A percentile compares a stretch with the other conserved stretches of the same genome.
Evolutionary conservation across 2,113 vertebrate species (phyloP).

Genomic region (Piliocolobus tephrosceles): DNA sequence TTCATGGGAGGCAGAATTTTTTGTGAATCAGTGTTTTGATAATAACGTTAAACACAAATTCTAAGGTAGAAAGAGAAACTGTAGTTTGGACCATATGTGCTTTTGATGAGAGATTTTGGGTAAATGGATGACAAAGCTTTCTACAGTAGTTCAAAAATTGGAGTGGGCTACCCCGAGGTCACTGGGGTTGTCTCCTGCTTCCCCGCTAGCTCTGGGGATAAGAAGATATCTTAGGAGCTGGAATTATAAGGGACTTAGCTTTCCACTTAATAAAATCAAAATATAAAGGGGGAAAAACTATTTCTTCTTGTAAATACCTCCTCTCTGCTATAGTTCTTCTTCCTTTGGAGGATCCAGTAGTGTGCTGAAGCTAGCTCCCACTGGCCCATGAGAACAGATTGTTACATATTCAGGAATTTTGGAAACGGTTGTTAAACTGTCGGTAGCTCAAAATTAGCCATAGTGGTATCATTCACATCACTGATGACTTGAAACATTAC

Average conservation of each 20-base stretch:
- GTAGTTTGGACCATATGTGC: conserved; percentile 9
- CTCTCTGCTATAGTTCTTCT: neutral
- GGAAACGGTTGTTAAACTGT: neutral
- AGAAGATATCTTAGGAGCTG: neutral
- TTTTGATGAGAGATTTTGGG: neutral
- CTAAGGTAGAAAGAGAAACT: conserved; percentile 64
- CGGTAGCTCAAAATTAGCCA: neutral
- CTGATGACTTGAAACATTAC: neutral
- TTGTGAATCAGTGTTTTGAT: conserved; percentile 80
- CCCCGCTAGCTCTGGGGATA: neutral
- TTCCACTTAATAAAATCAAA: conserved; percentile 35
- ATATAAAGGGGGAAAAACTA: neutral
- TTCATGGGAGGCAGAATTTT: conserved; percentile 77
- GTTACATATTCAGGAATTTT: neutral
- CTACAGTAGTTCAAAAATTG: neutral
- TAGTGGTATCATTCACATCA: neutral
- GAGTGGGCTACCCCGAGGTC: neutral
- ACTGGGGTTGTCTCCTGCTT: neutral
- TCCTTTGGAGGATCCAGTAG: neutral
- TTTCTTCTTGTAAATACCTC: neutral
- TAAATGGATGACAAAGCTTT: neutral
- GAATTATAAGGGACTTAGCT: neutral
- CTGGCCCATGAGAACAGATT: neutral
- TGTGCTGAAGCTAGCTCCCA: neutral
- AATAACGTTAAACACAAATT: conserved; percentile 79